Evolutionary conservation across 2,113 vertebrate genomes (phyloP).

Genomic region (Tachysurus vachellii): DNA sequence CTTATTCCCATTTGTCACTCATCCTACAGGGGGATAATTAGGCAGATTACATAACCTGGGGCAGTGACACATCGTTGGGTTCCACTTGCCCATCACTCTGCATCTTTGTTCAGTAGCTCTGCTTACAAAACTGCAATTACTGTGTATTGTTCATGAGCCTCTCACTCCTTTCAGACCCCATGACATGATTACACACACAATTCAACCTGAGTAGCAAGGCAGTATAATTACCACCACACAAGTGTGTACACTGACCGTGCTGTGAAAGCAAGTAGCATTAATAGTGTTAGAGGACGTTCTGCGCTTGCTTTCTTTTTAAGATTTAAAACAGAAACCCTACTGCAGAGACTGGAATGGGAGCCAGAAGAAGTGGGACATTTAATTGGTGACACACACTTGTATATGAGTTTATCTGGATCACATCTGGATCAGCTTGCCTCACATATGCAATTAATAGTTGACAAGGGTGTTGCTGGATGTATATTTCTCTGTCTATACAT

Average conservation of each 20-base stretch:
- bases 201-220: neutral
- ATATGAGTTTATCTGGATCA: constrained; percentile 35
- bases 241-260: neutral
- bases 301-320: neutral
- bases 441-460: constrained; percentile 68
- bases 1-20: constrained; percentile 7
- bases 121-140: constrained; percentile 59
- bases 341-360: neutral
- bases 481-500: constrained; percentile 67
- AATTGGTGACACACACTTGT: neutral
- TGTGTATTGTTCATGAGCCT: constrained; percentile 55
- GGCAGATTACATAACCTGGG: constrained; percentile 66
- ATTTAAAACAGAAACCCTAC: neutral
- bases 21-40: constrained; percentile 64
- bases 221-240: neutral
- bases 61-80: constrained; percentile 50
- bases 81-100: constrained; percentile 41
- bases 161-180: constrained; percentile 18
- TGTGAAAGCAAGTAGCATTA: neutral
- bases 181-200: constrained; percentile 3
- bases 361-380: neutral
- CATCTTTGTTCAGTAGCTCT: constrained; percentile 61
- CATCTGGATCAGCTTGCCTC: constrained; percentile 74
- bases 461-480: constrained; percentile 73
- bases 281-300: neutral